Conservation (phyloP, 1,140 invertebrate species). For the Tetramorium simillimum region DNA sequence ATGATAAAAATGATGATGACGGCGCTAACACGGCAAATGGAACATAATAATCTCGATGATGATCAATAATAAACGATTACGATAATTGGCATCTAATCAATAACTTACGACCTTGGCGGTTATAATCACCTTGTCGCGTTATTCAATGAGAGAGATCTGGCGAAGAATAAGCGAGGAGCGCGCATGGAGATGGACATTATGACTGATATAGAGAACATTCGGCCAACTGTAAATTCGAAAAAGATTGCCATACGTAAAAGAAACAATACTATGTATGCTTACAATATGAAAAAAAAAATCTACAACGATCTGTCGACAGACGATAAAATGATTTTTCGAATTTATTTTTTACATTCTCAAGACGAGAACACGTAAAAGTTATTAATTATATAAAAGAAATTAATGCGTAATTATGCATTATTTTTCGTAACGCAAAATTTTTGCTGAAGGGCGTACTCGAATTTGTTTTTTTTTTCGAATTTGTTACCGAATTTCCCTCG, state of each 20-base stretch:
- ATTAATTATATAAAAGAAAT: background rate
- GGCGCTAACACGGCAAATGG: constrained; percentile 31
- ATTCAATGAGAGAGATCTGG: constrained; percentile 32
- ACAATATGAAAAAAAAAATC: background rate
- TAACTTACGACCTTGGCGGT: constrained; percentile 37
- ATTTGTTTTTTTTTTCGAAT: background rate
- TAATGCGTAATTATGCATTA: background rate
- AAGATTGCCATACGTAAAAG: background rate
- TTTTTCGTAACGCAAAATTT: background rate
- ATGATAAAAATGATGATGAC: constrained; percentile 27
- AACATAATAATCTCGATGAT: constrained; percentile 48
- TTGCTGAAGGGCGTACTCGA: background rate
- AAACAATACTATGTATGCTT: background rate
- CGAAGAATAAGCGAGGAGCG: constrained; percentile 17
- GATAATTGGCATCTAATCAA: constrained; percentile 50
- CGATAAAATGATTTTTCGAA: background rate
- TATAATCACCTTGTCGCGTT: constrained; percentile 35
- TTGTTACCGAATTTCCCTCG: constrained; percentile 20
- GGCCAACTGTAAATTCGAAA: background rate
- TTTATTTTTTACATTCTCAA: background rate
- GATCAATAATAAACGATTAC: constrained; percentile 46
- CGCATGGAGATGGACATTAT: background rate
- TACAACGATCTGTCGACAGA: background rate
- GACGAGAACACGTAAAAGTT: background rate
- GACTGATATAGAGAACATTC: background rate